These are phyloP conservation scores for Saccostrea cuccullata DNA, from an alignment of 1,140 invertebrate genomes.

Conservation along the genomic window DNA sequence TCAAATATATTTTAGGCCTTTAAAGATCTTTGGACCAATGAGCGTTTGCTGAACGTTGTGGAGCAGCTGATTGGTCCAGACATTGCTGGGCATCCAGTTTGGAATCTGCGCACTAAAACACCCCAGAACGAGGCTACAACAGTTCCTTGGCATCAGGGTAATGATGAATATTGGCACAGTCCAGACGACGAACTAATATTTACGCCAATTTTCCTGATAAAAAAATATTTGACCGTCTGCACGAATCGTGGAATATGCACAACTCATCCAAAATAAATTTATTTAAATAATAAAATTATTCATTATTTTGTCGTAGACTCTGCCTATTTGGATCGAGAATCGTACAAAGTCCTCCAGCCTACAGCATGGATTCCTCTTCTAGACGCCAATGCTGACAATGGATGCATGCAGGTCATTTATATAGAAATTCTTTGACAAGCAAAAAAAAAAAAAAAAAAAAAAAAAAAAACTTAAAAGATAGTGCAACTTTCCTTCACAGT, in stretches of 20 bases:
- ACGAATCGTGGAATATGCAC: too few species aligned
- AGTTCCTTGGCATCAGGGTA: slow-evolving; percentile 76
- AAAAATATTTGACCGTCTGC: too few species aligned
- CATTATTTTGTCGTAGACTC: slow-evolving; percentile 60
- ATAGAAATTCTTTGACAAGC: too few species aligned
- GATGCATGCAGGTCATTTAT: slow-evolving; percentile 68
- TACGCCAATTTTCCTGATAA: too few species aligned
- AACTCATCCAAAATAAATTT: too few species aligned
- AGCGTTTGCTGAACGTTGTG: slow-evolving; percentile 66
- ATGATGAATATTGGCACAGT: too few species aligned
- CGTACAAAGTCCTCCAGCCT: slow-evolving; percentile 68
- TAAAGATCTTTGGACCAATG: slow-evolving; percentile 65
- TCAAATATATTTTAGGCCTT: slow-evolving; percentile 60
- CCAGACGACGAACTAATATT: neutral
- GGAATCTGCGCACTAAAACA: slow-evolving; percentile 72
- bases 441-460: neutral
- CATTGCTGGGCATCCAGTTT: slow-evolving; percentile 72
- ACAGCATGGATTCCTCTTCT: slow-evolving; percentile 73
- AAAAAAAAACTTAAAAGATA: neutral
- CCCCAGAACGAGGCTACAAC: slow-evolving; percentile 67
- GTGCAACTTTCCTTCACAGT: too few species aligned
- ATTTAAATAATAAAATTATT: too few species aligned
- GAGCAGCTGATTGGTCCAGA: slow-evolving; percentile 73
- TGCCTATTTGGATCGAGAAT: slow-evolving; percentile 68
- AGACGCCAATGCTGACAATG: slow-evolving; percentile 69